Evolutionary conservation across 2,888 invertebrate species (phyloP), one percentile per base, ranked within the genome.

Genomic region (Rhyacophila evoluta): DNA sequence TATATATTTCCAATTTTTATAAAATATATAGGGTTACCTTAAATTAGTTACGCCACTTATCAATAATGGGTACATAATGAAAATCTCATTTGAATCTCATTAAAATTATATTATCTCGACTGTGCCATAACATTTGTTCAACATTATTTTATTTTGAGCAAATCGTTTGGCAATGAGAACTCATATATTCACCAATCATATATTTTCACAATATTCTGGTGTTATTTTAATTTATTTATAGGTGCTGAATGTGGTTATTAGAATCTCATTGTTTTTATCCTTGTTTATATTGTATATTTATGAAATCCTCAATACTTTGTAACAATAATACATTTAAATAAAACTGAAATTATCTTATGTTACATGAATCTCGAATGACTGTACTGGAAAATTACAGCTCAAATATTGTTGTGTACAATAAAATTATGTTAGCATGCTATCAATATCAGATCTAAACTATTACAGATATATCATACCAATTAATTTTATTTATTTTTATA

Each of bases 1-100:
- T 55, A 55, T 55, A 55, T 55, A 55, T 55, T 55, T 55, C 55
- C 55, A 55, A 55, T 55, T 55, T 55, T 55, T 55, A 55, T 55
- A 55, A 55, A 55, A 55, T 33, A 19, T 55, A 55, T 55, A 25
- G 55, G 55, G 55, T 55, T 55, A 55, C 55, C 55, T 55, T 55
- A 25, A 55, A 55, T 55, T 55, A 55, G 25, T 55, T 55, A 25
- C 55, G 25, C 55, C 55, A 2, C 41, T 41, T 15, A 41, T 41
- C 55, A 19, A 55, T 33, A 33, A 33, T n/a, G 55, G 55, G 19
- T 55, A 55, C 55, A n/a, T 10, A 1, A 55, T 15, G 41, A 41
- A 0, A 15, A 19, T 19, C 41, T 8, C 1, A 8, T 55, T 19
- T 5, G 55, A 19, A 25, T 55, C 55, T n/a, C n/a, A n/a, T n/a